Conservation (phyloP, 2,888 invertebrate species). For the Mallateleia sp. region DNA sequence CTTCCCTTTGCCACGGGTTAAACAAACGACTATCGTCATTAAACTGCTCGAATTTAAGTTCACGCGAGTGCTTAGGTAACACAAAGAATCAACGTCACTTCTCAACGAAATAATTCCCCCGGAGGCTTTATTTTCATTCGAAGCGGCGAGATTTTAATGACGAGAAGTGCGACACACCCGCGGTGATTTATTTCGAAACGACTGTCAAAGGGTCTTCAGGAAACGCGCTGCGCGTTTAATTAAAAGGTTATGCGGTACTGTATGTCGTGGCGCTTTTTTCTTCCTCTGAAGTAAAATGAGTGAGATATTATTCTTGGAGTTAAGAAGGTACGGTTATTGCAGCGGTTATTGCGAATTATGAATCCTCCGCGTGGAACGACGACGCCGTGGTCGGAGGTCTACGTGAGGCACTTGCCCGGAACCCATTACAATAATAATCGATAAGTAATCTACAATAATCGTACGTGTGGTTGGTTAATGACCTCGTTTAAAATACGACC, state of each 20-base stretch:
- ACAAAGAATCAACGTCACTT: constrained; percentile 56
- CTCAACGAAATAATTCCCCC: constrained; percentile 60
- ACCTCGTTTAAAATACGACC: constrained; percentile 83
- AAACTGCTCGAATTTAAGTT: constrained; percentile 34
- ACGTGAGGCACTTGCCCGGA: constrained; percentile 71
- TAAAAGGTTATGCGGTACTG: constrained; percentile 65
- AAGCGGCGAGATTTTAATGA: constrained; percentile 72
- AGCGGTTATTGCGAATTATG: constrained; percentile 87
- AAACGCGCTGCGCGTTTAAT: constrained; percentile 63
- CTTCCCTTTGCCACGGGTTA: constrained; percentile 7
- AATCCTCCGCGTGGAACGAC: constrained; percentile 80
- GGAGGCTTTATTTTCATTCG: constrained; percentile 65
- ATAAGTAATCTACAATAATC: constrained; percentile 86
- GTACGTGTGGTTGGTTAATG: constrained; percentile 84
- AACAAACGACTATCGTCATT: constrained; percentile 52
- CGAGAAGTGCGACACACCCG: constrained; percentile 69
- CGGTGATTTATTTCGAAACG: constrained; percentile 63
- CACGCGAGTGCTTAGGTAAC: constrained; percentile 27
- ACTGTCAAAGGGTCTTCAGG: constrained; percentile 55
- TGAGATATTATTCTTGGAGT: constrained; percentile 83
- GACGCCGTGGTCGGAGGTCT: constrained; percentile 47
- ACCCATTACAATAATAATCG: constrained; percentile 86
- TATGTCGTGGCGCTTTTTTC: constrained; percentile 76
- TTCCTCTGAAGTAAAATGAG: constrained; percentile 78
- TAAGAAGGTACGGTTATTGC: constrained; percentile 86